Evolutionary conservation across 37 sponge, comb jelly and placozoan species (phyloP).

Genomic region (Dysidea cf. avara): DNA sequence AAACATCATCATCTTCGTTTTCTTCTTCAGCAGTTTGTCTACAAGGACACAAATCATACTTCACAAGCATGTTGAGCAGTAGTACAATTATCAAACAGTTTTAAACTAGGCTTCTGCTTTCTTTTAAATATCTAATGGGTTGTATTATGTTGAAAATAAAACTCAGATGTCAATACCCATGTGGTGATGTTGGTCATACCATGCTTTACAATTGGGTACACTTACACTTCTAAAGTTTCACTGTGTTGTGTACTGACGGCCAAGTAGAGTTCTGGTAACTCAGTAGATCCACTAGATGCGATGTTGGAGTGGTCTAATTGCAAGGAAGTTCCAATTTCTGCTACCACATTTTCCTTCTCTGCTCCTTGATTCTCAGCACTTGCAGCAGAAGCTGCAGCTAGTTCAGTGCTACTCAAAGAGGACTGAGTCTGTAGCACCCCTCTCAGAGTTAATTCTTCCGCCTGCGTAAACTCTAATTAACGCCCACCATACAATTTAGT

Average conservation of each 20-base stretch:
- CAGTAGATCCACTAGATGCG: not conserved
- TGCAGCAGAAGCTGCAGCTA: no score
- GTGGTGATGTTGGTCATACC: no score
- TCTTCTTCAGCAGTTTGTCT: conserved; percentile 1
- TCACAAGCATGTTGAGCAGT: no score
- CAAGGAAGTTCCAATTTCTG: not conserved
- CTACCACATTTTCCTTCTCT: not conserved
- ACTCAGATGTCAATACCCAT: no score
- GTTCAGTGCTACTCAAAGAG: no score
- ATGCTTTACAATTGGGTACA: no score
- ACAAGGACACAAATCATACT: not conserved
- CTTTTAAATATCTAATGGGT: no score
- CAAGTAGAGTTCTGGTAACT: conserved; percentile 23
- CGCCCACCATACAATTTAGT: not conserved
- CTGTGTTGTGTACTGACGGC: not conserved
- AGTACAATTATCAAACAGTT: no score
- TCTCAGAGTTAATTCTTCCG: conserved; percentile 28
- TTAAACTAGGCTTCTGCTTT: no score
- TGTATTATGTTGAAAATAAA: no score
- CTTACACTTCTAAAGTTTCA: no score
- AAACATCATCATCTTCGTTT: conserved; percentile 2
- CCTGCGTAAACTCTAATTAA: conserved; percentile 3
- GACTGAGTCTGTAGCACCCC: conserved; percentile 4
- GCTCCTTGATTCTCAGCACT: not conserved
- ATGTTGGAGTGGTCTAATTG: not conserved